These are phyloP conservation scores for Machimus atricapillus DNA, from an alignment of 2,888 invertebrate species.

Conservation along the genomic window DNA sequence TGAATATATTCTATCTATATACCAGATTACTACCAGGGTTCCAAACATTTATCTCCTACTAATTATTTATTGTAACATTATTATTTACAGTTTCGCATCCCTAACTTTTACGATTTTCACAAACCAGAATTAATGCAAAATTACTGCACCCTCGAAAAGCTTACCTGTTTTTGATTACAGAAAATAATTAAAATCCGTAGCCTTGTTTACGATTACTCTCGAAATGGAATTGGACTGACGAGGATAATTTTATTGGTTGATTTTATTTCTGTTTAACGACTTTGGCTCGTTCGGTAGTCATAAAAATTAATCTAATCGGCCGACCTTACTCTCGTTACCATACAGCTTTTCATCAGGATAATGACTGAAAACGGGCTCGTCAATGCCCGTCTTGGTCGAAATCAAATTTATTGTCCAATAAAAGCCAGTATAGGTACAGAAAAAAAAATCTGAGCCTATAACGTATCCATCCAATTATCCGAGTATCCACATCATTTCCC, in stretches of 20 bases:
- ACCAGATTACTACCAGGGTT: too few species aligned
- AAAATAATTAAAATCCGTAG: not conserved
- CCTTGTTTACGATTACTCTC: not conserved
- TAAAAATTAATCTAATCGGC: not conserved
- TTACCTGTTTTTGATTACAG: not conserved
- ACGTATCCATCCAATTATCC: slow-evolving; percentile 33
- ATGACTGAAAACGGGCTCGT: not conserved
- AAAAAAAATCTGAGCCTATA: slow-evolving; percentile 21
- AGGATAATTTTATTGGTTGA: not conserved
- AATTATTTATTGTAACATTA: too few species aligned
- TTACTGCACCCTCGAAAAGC: not conserved
- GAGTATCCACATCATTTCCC: slow-evolving; percentile 34
- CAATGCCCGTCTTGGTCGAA: not conserved
- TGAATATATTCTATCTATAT: too few species aligned
- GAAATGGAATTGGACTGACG: not conserved
- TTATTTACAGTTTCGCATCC: too few species aligned
- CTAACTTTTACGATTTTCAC: too few species aligned
- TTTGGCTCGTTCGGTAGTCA: not conserved
- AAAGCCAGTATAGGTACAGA: slow-evolving; percentile 7
- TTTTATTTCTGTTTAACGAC: not conserved
- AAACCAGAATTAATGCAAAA: too few species aligned
- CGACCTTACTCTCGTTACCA: not conserved
- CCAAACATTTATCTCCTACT: too few species aligned
- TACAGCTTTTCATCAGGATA: not conserved
- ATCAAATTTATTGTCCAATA: slow-evolving; percentile 23